These are phyloP conservation scores for Vanessa tameamea DNA, from an alignment of 1,140 invertebrate genomes.

Conservation along the genomic window DNA sequence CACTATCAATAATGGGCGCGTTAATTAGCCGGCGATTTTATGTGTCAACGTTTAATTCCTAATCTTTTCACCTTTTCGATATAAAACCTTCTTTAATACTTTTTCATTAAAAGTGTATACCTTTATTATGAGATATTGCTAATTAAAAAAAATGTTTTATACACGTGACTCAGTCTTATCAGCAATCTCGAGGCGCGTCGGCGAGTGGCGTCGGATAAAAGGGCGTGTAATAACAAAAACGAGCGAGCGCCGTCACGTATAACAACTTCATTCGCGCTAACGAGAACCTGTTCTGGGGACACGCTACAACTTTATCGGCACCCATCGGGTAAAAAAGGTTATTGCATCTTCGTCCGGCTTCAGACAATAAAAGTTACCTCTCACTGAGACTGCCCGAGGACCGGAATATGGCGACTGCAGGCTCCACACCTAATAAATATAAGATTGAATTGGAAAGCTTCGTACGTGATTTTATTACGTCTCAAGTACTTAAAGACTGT, in stretches of 20 bases:
- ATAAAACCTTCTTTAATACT: not conserved
- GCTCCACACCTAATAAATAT: slow-evolving; percentile 21
- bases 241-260: slow-evolving; percentile 52
- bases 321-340: slow-evolving; percentile 36
- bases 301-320: slow-evolving; percentile 37
- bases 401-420: not conserved
- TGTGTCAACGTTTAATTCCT: not conserved
- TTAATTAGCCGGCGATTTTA: not conserved
- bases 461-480: not conserved
- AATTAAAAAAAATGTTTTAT: slow-evolving; percentile 28
- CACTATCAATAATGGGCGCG: too few relatives aligned
- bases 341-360: slow-evolving; percentile 33
- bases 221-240: slow-evolving; percentile 54
- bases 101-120: not conserved
- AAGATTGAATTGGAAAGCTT: slow-evolving; percentile 15
- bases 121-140: slow-evolving; percentile 19
- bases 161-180: slow-evolving; percentile 34
- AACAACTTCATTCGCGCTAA: slow-evolving; percentile 61
- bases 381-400: not conserved
- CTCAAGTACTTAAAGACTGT: not conserved
- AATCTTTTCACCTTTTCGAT: not conserved
- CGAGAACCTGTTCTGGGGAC: slow-evolving; percentile 45
- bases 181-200: slow-evolving; percentile 33
- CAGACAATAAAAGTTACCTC: slow-evolving; percentile 19
- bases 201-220: slow-evolving; percentile 44